phyloP scores from a whole-genome alignment of 2,888 invertebrate genomes.

The Folsomia candida region DNA sequence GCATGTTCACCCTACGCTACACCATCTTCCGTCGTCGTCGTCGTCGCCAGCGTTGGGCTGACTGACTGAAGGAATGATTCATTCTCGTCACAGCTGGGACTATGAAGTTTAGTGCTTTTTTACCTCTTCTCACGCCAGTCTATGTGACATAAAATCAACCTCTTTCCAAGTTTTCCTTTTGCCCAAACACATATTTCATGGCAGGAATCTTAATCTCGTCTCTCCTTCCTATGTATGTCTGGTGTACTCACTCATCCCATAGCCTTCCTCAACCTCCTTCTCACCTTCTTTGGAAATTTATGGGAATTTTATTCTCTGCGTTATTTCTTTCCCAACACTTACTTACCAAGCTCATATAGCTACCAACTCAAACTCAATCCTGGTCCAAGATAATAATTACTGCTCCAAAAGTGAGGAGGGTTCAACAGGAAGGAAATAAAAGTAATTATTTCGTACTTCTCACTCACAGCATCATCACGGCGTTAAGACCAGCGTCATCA shows the following conservation, averaged over 20 bases:
- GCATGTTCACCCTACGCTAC: no score
- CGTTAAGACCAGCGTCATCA: no score
- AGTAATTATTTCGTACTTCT: no score
- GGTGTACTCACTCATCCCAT: no score
- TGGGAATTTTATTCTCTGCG: not conserved
- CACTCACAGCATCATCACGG: no score
- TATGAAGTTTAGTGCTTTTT: not conserved
- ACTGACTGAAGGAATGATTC: slow-evolving; percentile 11
- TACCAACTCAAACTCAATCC: not conserved
- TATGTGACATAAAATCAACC: slow-evolving; percentile 12
- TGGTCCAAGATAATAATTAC: not conserved
- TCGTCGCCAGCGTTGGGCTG: no score
- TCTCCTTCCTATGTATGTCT: not conserved
- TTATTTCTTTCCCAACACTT: not conserved
- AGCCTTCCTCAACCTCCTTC: no score
- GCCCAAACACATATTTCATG: slow-evolving; percentile 5
- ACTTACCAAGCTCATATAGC: not conserved
- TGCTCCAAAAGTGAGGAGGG: no score
- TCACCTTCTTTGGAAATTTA: not conserved
- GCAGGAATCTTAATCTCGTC: slow-evolving; percentile 1
- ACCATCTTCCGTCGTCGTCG: no score
- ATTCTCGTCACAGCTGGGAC: slow-evolving; percentile 5
- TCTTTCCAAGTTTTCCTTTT: not conserved
- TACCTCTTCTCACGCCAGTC: not conserved
- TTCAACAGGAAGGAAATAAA: no score